Percentiles rank a stretch among this genome's conserved stretches.
phyloP scores from a whole-genome alignment of 2,113 vertebrate genomes.

The Epinephelus lanceolatus region DNA sequence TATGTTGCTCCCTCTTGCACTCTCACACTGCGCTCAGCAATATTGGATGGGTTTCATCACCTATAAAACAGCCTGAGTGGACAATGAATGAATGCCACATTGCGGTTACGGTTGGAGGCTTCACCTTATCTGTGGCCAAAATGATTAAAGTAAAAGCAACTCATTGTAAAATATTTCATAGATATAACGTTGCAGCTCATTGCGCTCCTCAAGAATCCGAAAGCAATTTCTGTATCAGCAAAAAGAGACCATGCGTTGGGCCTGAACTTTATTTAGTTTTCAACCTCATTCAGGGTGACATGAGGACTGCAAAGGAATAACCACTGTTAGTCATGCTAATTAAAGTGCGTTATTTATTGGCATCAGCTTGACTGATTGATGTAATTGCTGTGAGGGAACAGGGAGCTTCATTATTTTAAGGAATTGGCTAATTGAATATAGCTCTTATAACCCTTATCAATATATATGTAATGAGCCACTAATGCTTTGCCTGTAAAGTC shows the following conservation, averaged over 20 bases:
- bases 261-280: constrained; percentile 41
- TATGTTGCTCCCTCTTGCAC: constrained; percentile 70
- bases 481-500: constrained; percentile 57
- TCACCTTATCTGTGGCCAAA: constrained; percentile 45
- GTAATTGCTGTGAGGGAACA: constrained; percentile 42
- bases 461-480: constrained; percentile 73
- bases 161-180: constrained; percentile 33
- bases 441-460: constrained; percentile 64
- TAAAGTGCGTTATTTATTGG: constrained; percentile 62
- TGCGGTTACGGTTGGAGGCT: constrained; percentile 18
- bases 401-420: constrained; percentile 73
- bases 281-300: constrained; percentile 46
- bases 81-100: constrained; percentile 51
- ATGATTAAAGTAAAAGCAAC: constrained; percentile 63
- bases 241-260: background rate
- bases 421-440: constrained; percentile 67
- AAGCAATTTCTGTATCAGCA: constrained; percentile 22
- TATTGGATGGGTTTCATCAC: constrained; percentile 73
- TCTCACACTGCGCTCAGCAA: constrained; percentile 65
- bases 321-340: constrained; percentile 51
- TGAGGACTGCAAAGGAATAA: constrained; percentile 35
- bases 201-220: background rate
- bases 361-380: constrained; percentile 66
- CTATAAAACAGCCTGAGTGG: constrained; percentile 67
- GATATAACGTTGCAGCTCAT: background rate